Conservation (phyloP, 2,113 vertebrate species). For the Callocephalon fimbriatum region DNA sequence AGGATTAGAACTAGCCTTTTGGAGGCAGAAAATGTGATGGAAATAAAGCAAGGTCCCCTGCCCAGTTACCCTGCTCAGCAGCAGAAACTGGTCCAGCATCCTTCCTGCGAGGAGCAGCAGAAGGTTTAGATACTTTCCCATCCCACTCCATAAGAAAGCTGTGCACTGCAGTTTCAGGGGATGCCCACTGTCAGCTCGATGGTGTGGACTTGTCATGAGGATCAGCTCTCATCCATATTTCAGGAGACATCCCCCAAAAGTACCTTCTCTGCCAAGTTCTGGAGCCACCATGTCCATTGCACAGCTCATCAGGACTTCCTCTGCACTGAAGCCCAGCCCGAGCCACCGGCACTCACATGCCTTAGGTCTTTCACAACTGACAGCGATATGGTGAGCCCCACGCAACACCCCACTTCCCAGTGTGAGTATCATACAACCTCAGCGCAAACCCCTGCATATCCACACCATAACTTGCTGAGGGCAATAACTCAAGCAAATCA, state of each 20-base stretch:
- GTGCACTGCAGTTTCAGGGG: not conserved
- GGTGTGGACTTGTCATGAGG: not conserved
- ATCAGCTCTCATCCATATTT: not conserved
- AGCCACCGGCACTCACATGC: not conserved
- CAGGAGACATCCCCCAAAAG: not conserved
- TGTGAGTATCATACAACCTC: rapidly evolving
- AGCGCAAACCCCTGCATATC: not conserved
- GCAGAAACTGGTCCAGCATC: not conserved
- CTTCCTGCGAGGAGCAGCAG: not conserved
- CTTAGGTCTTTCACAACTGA: not conserved
- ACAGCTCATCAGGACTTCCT: not conserved
- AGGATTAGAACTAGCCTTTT: not conserved
- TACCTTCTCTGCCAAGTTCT: not conserved
- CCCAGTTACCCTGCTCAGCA: too few relatives aligned
- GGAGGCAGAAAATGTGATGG: not conserved
- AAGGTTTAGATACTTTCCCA: not conserved
- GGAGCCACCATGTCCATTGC: rapidly evolving
- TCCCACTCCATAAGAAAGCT: not conserved
- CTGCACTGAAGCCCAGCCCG: rapidly evolving
- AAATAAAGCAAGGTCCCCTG: not conserved
- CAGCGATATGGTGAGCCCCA: rapidly evolving
- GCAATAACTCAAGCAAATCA: not conserved
- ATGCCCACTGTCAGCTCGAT: not conserved
- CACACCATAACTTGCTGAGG: not conserved
- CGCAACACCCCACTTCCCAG: not conserved